These are phyloP conservation scores for Antitype chi DNA, from an alignment of 2,888 invertebrate species.

Conservation along the genomic window DNA sequence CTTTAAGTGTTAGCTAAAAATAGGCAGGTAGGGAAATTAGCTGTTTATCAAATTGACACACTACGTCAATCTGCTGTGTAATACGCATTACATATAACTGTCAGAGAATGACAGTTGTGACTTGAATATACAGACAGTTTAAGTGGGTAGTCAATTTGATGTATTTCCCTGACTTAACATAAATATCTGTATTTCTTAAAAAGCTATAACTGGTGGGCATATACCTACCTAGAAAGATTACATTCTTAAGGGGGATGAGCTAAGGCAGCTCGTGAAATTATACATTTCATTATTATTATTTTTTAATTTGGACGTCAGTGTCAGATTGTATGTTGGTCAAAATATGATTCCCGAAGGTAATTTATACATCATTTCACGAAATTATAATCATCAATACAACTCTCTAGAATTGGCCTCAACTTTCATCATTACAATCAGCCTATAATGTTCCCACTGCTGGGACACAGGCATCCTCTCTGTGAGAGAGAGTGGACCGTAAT, in stretches of 20 bases:
- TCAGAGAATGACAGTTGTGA: background rate
- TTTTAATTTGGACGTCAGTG: background rate
- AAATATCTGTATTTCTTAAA: background rate
- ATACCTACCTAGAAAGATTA: background rate
- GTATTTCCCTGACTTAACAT: background rate
- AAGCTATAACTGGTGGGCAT: background rate
- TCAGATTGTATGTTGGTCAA: too few relatives aligned
- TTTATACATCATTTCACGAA: too few relatives aligned
- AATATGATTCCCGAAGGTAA: too few relatives aligned
- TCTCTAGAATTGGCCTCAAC: background rate
- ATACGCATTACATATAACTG: background rate
- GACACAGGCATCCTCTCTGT: too few relatives aligned
- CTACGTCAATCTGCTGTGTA: background rate
- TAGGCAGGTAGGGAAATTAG: background rate
- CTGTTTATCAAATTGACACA: background rate
- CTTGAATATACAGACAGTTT: background rate
- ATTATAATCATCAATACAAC: background rate
- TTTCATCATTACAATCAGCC: too few relatives aligned
- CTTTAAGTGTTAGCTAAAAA: slow-evolving; percentile 4
- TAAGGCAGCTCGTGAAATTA: background rate
- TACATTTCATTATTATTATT: too few relatives aligned
- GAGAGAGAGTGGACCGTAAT: too few relatives aligned
- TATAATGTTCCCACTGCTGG: too few relatives aligned
- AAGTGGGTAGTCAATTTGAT: background rate
- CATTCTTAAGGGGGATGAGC: background rate